A percentile compares a stretch with the other conserved stretches of the same genome.
These are phyloP conservation scores for Physocephala rufipes DNA, from an alignment of 2,888 invertebrate genomes.

Conservation along the genomic window DNA sequence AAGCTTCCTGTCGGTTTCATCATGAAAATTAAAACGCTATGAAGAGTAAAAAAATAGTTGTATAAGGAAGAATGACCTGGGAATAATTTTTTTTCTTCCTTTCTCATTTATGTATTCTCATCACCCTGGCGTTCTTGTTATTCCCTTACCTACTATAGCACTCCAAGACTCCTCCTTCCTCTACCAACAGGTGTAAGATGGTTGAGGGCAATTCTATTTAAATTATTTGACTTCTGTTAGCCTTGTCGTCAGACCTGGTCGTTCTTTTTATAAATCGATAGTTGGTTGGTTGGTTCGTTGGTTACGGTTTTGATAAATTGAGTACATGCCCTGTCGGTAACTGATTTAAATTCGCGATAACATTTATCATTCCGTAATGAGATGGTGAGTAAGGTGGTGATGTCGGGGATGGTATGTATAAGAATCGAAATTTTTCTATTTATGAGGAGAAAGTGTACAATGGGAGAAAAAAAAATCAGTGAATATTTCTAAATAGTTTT, in stretches of 20 bases:
- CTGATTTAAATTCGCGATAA: slow-evolving; percentile 32
- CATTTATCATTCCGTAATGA: slow-evolving; percentile 31
- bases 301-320: slow-evolving; percentile 23
- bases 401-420: not conserved
- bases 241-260: slow-evolving; percentile 2
- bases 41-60: not conserved
- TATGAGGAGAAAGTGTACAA: too few relatives aligned
- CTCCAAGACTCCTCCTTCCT: not conserved
- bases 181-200: not conserved
- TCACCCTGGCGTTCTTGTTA: not conserved
- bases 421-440: not conserved
- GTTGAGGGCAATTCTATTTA: too few relatives aligned
- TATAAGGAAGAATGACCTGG: slow-evolving; percentile 7
- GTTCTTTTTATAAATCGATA: not conserved
- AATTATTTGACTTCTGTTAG: slow-evolving; percentile 2
- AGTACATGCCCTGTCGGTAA: slow-evolving; percentile 16
- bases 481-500: too few relatives aligned
- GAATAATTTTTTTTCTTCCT: not conserved
- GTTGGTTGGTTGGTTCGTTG: slow-evolving; percentile 6
- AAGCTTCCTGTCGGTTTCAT: not conserved
- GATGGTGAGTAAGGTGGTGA: not conserved
- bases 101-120: not conserved
- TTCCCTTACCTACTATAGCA: not conserved
- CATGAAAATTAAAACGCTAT: slow-evolving; percentile 8
- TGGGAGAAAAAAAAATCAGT: too few relatives aligned